Base-by-base conservation (phyloP, 2,888 invertebrate genomes). In the Andrena praecox region DNA sequence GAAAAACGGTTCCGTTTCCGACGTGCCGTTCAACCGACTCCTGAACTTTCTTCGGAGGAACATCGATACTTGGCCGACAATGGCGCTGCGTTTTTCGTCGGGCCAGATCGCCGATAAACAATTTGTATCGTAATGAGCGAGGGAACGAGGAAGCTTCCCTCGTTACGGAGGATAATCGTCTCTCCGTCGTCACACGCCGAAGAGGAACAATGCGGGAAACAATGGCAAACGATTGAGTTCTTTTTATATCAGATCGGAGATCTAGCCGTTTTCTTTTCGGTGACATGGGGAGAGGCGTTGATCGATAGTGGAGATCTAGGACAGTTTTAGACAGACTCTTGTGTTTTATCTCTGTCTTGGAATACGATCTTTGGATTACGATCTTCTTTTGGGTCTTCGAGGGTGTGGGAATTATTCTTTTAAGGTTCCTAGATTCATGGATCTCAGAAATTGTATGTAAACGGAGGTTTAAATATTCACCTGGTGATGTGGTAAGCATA, bases 1-100 rank as follows among this genome's bases (percentile, higher is more conserved):
- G 84, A 84, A 84, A 74, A 75, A 64, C 33, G 66, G 35, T 78
- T 63, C 60, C 74, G 33, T 74, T 62, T 54, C 72, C 54, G 67
- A 72, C 71, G 33, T 54, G 62, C 31, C 63, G 56, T 67, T 50
- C 24, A 31, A 5, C 54, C 31, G 27, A 20, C 6, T 63, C 27
- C 29, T 20, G 42, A 12, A 79, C 62, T 79, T 80, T 79, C 72
- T 67, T 56, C 56, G 50, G 33, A 29, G 33, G 20, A 20, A n/a
- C 60, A 31, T 79, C 63, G 68, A 79, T 59, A 33, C 20, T 20
- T 5, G 3, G 7, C 16, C 68, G 24, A 75, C 75, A 75, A 68
- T 59, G 33, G 59, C 31, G 8, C 35, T 12, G 24, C 12, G 54
- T 48, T 52, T 70, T 56, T 66, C 66, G 7, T 8, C 42, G n/a